These are phyloP conservation scores for Samia ricini DNA, from an alignment of 1,140 invertebrate genomes.

Conservation along the genomic window DNA sequence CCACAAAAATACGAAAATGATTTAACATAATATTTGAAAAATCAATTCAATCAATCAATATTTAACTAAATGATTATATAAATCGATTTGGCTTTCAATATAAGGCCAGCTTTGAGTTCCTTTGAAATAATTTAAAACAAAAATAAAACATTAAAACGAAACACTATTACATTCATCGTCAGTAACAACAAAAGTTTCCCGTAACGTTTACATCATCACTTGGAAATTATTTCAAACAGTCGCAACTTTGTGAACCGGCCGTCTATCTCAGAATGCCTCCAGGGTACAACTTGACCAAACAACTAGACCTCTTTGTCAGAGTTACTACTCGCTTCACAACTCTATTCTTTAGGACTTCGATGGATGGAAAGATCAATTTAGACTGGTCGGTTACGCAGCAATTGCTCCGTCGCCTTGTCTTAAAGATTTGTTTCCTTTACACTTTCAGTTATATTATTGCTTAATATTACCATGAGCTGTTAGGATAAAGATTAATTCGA, in stretches of 20 bases:
- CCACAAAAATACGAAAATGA: too few relatives aligned
- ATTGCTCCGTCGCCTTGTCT: conserved; percentile 36
- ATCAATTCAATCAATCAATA: too few relatives aligned
- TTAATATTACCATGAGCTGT: not conserved
- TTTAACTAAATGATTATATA: too few relatives aligned
- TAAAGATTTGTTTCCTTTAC: conserved; percentile 3
- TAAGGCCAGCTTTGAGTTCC: too few relatives aligned
- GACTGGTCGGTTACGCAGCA: conserved; percentile 40
- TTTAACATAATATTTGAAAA: too few relatives aligned
- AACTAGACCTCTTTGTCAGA: conserved; percentile 14
- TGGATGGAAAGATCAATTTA: conserved; percentile 18
- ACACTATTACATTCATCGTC: not conserved
- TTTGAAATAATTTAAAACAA: not conserved
- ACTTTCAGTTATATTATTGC: not conserved
- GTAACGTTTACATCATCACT: conserved; percentile 18
- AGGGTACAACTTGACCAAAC: conserved; percentile 20
- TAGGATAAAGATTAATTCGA: too few relatives aligned
- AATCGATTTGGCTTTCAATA: too few relatives aligned
- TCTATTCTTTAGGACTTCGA: not conserved
- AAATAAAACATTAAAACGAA: not conserved
- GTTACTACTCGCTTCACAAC: not conserved
- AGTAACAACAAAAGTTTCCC: not conserved
- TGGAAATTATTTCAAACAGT: conserved; percentile 43
- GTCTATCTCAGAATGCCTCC: conserved; percentile 32
- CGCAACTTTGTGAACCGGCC: conserved; percentile 26